A percentile compares a stretch with the other conserved stretches of the same genome.
These are phyloP conservation scores for Microchrysa polita DNA, from an alignment of 2,888 invertebrate genomes.

Conservation along the genomic window DNA sequence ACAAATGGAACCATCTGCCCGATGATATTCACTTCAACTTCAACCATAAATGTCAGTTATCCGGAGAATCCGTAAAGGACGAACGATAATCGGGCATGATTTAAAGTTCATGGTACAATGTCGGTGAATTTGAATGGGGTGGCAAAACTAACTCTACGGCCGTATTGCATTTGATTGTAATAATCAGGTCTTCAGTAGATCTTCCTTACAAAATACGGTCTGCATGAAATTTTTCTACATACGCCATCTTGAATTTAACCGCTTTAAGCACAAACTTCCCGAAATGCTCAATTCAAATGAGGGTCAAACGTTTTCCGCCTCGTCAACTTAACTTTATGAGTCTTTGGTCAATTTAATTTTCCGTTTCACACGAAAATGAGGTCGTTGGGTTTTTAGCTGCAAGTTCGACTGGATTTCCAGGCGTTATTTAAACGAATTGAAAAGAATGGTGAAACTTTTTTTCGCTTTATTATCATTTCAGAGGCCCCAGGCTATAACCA, in stretches of 20 bases:
- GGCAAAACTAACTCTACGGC: too few relatives aligned
- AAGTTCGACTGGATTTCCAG: neutral
- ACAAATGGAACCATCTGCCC: constrained; percentile 24
- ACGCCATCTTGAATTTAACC: neutral
- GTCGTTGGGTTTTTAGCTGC: constrained; percentile 15
- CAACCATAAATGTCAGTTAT: constrained; percentile 32
- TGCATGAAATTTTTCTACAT: neutral
- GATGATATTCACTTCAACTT: constrained; percentile 4
- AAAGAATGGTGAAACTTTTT: neutral
- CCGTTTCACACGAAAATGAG: constrained; percentile 44
- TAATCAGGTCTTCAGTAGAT: too few relatives aligned
- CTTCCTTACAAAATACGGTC: too few relatives aligned
- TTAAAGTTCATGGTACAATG: neutral
- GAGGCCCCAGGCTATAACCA: neutral
- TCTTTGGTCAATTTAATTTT: constrained; percentile 63
- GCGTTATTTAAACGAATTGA: neutral
- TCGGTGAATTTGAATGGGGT: too few relatives aligned
- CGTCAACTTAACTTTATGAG: constrained; percentile 62
- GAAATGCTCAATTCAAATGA: constrained; percentile 60
- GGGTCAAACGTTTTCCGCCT: constrained; percentile 61
- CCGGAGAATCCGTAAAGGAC: constrained; percentile 13
- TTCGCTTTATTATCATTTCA: neutral
- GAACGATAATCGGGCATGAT: constrained; percentile 12
- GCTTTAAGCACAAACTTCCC: constrained; percentile 32
- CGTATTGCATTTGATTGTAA: too few relatives aligned